phyloP scores from a whole-genome alignment of 2,113 vertebrate genomes.

The Lanius collurio region DNA sequence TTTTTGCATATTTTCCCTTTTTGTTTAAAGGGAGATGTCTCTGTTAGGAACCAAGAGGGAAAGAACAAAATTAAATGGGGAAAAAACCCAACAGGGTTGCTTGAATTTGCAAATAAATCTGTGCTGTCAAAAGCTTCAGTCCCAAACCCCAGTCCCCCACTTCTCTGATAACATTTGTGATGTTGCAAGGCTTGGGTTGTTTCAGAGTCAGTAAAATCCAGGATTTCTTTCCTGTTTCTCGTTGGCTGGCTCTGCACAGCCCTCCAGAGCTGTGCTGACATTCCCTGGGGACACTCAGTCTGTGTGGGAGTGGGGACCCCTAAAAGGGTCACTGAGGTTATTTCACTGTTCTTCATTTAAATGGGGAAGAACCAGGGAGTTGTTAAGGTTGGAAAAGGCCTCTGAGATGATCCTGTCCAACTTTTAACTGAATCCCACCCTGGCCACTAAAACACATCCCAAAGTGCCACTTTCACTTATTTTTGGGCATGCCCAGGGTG shows the following conservation, averaged over 20 bases:
- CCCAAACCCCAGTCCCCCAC: background rate
- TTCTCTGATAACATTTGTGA: background rate
- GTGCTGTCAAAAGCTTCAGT: background rate
- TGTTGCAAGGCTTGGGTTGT: background rate
- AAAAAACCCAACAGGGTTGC: background rate
- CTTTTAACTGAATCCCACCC: background rate
- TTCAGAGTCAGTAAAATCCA: background rate
- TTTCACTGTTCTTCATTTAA: background rate
- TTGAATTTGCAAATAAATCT: background rate
- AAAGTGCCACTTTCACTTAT: fast-evolving
- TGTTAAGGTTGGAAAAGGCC: background rate
- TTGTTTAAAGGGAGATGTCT: background rate
- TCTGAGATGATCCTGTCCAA: background rate
- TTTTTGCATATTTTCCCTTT: background rate
- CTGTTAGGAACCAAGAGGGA: background rate
- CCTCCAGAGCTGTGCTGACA: background rate
- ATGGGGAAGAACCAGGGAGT: background rate
- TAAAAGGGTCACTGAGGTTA: fast-evolving
- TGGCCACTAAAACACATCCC: background rate
- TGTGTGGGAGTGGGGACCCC: fast-evolving
- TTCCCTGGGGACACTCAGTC: fast-evolving
- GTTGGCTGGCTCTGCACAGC: background rate
- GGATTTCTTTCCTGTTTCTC: background rate
- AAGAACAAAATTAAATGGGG: background rate
- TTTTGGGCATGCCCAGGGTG: background rate